phyloP scores from a whole-genome alignment of 2,888 invertebrate genomes.

The Drosophila pegasa region DNA sequence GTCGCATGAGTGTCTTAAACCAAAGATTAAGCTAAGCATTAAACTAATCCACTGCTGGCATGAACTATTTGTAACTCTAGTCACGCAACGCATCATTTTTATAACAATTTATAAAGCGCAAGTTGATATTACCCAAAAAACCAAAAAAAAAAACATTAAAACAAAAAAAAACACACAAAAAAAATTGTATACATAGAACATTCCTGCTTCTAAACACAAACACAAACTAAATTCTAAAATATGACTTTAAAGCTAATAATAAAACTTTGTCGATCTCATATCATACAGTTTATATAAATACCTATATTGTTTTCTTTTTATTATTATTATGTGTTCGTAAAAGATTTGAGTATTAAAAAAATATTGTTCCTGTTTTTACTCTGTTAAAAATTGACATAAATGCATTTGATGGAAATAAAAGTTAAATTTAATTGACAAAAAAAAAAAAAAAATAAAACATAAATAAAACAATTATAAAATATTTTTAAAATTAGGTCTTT shows the following conservation, averaged over 20 bases:
- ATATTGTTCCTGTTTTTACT: background rate
- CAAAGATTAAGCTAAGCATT: slow-evolving; percentile 64
- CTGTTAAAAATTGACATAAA: background rate
- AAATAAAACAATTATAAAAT: too few species aligned
- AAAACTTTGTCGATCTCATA: slow-evolving; percentile 6
- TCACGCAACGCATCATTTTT: slow-evolving; percentile 13
- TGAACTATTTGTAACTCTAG: slow-evolving; percentile 27
- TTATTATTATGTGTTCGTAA: background rate
- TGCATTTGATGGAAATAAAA: background rate
- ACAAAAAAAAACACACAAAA: background rate
- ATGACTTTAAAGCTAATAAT: background rate
- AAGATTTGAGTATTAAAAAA: background rate
- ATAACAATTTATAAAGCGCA: background rate
- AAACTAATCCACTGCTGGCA: slow-evolving; percentile 17
- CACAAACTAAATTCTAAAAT: background rate
- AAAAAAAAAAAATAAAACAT: background rate
- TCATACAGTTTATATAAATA: background rate
- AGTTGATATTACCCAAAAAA: background rate
- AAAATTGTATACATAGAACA: background rate
- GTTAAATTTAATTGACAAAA: background rate
- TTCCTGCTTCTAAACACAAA: background rate
- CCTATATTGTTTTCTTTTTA: background rate
- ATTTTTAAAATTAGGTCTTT: too few species aligned
- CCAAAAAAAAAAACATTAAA: too few species aligned
- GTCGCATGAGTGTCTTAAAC: slow-evolving; percentile 66